Evolutionary conservation across 1,140 invertebrate species (phyloP).

Genomic region (Camponotus floridanus): DNA sequence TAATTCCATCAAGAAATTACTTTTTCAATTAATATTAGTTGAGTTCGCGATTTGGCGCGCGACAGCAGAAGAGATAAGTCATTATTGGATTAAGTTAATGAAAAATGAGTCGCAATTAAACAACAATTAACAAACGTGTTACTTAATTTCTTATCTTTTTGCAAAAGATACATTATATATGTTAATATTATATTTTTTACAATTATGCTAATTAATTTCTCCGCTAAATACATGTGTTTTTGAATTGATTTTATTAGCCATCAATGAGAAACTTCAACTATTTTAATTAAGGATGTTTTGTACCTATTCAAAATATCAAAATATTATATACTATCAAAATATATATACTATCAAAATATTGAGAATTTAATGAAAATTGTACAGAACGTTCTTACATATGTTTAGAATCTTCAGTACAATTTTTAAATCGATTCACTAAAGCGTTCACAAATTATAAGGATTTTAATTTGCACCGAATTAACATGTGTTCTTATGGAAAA

Average conservation of each 20-base stretch:
- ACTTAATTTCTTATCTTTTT: neutral
- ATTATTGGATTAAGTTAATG: neutral
- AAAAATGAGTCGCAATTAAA: neutral
- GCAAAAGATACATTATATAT: neutral
- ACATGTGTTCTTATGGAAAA: too few relatives aligned
- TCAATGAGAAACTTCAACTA: neutral
- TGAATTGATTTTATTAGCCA: neutral
- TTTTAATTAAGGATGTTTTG: too few relatives aligned
- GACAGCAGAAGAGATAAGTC: neutral
- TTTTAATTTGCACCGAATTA: too few relatives aligned
- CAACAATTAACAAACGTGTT: neutral
- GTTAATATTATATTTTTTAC: neutral
- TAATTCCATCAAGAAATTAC: neutral
- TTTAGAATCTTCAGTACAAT: too few relatives aligned
- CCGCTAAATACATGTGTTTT: neutral
- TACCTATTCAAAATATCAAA: too few relatives aligned
- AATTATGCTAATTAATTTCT: neutral
- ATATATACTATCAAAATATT: too few relatives aligned
- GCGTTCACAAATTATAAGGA: too few relatives aligned
- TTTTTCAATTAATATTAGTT: neutral
- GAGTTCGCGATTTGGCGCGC: neutral
- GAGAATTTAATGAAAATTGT: too few relatives aligned
- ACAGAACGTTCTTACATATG: too few relatives aligned
- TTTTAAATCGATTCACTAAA: too few relatives aligned
- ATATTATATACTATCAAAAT: too few relatives aligned